These are phyloP conservation scores for Cardinalis cardinalis DNA, from an alignment of 2,113 vertebrate genomes.

Conservation along the genomic window DNA sequence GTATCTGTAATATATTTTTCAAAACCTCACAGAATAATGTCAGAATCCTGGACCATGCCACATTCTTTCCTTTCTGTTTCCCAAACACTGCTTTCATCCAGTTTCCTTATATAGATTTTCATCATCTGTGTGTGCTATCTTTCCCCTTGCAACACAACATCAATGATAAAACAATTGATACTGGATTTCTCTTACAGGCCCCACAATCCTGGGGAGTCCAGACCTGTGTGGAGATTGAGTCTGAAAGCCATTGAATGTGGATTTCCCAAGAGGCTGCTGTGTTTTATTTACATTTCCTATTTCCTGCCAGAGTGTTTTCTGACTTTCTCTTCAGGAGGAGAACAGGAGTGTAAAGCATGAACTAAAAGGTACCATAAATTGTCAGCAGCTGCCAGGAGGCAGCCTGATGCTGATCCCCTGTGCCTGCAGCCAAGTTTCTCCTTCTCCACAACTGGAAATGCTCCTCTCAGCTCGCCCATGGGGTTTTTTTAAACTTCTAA, in stretches of 20 bases:
- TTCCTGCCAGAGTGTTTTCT: constrained; percentile 26
- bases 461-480: neutral
- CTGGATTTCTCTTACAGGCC: neutral
- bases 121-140: neutral
- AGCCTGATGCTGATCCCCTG: neutral
- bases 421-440: neutral
- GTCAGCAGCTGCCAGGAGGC: neutral
- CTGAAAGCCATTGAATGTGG: neutral
- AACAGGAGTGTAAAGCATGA: neutral
- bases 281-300: constrained; percentile 54
- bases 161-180: neutral
- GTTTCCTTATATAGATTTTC: neutral
- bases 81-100: neutral
- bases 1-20: neutral
- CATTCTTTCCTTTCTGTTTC: neutral
- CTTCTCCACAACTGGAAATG: neutral
- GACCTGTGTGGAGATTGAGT: neutral
- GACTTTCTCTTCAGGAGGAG: neutral
- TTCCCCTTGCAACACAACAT: neutral
- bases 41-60: neutral
- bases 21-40: neutral
- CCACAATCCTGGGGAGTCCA: neutral
- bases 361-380: neutral
- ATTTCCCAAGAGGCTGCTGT: neutral
- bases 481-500: neutral